Conservation (phyloP, 2,797 vertebrate species). For the Melanotaenia parkinsoni region DNA sequence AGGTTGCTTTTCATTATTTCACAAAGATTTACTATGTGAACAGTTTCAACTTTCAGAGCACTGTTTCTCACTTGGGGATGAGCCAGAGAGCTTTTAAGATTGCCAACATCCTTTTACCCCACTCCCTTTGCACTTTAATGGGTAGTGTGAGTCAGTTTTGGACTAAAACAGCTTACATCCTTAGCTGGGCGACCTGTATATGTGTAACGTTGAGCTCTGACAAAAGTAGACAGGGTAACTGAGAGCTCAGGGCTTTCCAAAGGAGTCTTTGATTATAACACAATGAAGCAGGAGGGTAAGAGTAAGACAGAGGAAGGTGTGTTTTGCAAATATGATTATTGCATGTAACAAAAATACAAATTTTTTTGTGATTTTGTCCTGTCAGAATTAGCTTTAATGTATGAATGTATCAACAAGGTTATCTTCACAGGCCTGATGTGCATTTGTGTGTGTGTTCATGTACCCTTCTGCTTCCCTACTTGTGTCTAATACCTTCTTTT, state of each 20-base stretch:
- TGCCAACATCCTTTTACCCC: slow-evolving; percentile 49
- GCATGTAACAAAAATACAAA: neutral
- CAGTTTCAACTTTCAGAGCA: slow-evolving; percentile 35
- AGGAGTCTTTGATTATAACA: slow-evolving; percentile 45
- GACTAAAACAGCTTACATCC: slow-evolving; percentile 33
- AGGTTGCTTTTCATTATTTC: slow-evolving; percentile 62
- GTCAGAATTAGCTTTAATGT: slow-evolving; percentile 43
- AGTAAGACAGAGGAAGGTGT: slow-evolving; percentile 14
- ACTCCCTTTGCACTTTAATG: slow-evolving; percentile 30
- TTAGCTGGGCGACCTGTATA: slow-evolving; percentile 35
- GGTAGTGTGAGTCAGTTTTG: slow-evolving; percentile 23
- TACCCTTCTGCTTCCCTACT: slow-evolving; percentile 29
- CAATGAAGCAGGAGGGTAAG: slow-evolving; percentile 34
- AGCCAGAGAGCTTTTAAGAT: slow-evolving; percentile 49
- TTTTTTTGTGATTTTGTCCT: slow-evolving; percentile 23
- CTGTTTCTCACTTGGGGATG: slow-evolving; percentile 61
- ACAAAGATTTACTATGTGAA: slow-evolving; percentile 68
- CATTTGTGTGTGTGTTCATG: slow-evolving; percentile 3
- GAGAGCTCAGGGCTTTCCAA: slow-evolving; percentile 34
- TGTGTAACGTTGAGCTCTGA: slow-evolving; percentile 37
- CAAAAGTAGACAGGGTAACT: slow-evolving; percentile 12
- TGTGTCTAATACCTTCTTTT: slow-evolving; percentile 50
- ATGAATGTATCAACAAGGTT: slow-evolving; percentile 54
- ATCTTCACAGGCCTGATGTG: slow-evolving; percentile 55
- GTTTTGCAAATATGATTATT: neutral